Base-by-base conservation (phyloP, 2,797 vertebrate species). In the Acanthornis magna region DNA sequence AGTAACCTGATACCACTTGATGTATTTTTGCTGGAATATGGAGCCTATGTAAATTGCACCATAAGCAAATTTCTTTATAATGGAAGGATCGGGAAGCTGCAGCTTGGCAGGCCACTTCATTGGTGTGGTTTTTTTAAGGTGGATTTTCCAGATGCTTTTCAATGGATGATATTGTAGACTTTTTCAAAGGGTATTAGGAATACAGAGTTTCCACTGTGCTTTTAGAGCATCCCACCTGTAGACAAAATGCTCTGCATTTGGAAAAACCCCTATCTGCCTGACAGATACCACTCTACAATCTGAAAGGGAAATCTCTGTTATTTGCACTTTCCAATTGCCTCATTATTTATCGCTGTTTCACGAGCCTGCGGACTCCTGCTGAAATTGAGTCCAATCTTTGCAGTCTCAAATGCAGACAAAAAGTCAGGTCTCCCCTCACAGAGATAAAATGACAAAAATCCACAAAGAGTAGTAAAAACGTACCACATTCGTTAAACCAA, bases 21-120 rank as follows among this genome's bases (percentile, higher is more conserved):
- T 92, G 92, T 97, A 91, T 95, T 97, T 96, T 93, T 94, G 86
- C 94, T 96, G 95, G 96, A 96, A 93, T 85, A 96, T 85, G 45
- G 81, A 94, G 80, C 65, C 83, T 68, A 58, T 38, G 57, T 71
- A 89, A 96, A 91, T 76, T 96, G 75, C 93, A 84, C 88, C 80
- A 76, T 75, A 87, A 96, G 74, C 91, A 91, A 85, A 92, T 95
- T 97, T 96, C 96, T 97, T 89, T 94, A 83, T 96, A 96, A 96
- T 95, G 86, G 88, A 89, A 93, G 82, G 93, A 97, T 92, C 9
- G n/a, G 74, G 94, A 95, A 94, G 95, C 81, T 83, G 87, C 77
- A 94, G 73, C 58, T 90, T 91, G 94, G 87, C 92, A 95, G 62
- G 60, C 66, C 29, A 1, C 48, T 91, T 82, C 63, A 53, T 61